phyloP scores from a whole-genome alignment of 1,140 invertebrate species.

The Meloidogyne floridensis region DNA sequence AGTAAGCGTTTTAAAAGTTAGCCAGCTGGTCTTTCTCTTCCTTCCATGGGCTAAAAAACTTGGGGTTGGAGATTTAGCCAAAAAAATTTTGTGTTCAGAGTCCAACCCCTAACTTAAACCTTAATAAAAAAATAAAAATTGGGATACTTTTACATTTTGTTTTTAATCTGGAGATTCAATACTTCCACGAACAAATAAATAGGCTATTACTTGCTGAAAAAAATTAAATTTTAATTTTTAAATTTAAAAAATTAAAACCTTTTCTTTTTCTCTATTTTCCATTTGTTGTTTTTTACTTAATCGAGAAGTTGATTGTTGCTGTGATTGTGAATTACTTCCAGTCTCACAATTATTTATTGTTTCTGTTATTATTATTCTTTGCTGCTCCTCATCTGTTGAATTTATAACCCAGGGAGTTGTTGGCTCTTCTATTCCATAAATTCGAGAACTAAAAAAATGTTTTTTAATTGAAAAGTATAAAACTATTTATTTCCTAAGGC shows the following conservation, averaged over 20 bases:
- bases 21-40: no score
- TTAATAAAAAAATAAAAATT: no score
- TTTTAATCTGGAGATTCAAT: constrained; percentile 39
- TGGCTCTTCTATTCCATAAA: neutral
- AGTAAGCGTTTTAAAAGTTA: no score
- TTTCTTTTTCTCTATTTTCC: neutral
- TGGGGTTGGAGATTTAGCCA: no score
- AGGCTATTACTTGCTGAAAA: constrained; percentile 1
- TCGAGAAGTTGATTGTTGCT: neutral
- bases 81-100: no score
- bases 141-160: neutral
- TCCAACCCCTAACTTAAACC: no score
- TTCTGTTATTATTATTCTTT: neutral
- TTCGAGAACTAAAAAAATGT: neutral
- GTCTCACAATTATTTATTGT: neutral
- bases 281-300: neutral
- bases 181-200: constrained; percentile 21
- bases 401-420: neutral
- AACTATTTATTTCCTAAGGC: no score
- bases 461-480: no score
- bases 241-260: neutral
- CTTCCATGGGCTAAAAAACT: no score
- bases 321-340: neutral
- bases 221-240: neutral
- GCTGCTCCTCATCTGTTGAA: neutral